These are phyloP conservation scores for Calameuta pallipes DNA, from an alignment of 2,888 invertebrate species.

Conservation along the genomic window DNA sequence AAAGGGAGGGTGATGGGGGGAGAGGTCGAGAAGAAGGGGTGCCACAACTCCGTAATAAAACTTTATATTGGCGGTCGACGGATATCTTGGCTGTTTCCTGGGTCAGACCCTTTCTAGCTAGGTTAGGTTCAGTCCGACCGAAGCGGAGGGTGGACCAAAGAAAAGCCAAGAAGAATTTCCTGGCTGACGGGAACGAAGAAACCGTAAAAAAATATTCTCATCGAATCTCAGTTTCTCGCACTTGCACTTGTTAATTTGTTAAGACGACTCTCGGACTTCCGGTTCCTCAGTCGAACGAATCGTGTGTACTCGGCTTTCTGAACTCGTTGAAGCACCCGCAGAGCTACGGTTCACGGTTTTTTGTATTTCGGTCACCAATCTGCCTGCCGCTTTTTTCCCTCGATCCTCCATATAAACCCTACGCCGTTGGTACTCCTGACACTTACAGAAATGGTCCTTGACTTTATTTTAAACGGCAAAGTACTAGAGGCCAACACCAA, in stretches of 20 bases:
- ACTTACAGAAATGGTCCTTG: too few species aligned
- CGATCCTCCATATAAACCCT: too few species aligned
- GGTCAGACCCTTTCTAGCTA: background rate
- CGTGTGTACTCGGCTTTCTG: background rate
- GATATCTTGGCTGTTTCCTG: background rate
- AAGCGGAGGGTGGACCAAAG: background rate
- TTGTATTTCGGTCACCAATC: too few species aligned
- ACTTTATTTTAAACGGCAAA: too few species aligned
- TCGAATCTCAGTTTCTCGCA: background rate
- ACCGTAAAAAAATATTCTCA: background rate
- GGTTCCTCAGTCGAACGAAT: background rate
- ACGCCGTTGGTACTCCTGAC: too few species aligned
- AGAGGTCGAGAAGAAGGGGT: background rate
- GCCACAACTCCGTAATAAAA: constrained; percentile 33
- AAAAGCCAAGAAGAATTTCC: background rate
- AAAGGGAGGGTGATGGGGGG: background rate
- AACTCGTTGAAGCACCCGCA: background rate
- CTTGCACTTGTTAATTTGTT: background rate
- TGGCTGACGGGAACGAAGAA: background rate
- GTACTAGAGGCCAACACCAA: too few species aligned
- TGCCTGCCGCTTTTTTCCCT: too few species aligned
- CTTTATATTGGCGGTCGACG: constrained; percentile 28
- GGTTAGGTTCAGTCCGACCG: background rate
- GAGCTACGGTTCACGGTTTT: too few species aligned
- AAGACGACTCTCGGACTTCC: background rate